Percentiles rank a stretch among this genome's conserved stretches.
phyloP scores from a whole-genome alignment of 2,113 vertebrate species.

The Hippocampus zosterae region DNA sequence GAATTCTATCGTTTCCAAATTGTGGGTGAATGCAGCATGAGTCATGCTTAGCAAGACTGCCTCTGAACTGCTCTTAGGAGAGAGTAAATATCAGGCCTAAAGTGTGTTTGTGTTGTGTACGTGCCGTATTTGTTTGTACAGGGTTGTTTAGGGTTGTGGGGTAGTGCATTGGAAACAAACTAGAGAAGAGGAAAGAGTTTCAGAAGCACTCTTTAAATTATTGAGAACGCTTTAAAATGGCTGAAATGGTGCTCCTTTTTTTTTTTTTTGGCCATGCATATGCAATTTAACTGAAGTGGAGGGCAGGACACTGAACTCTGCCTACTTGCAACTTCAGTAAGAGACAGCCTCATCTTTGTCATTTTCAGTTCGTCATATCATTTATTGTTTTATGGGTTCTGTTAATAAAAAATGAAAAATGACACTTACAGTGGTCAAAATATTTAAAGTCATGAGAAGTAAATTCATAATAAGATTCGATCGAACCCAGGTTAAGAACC shows the following conservation, averaged over 20 bases:
- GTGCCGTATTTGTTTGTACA: background rate
- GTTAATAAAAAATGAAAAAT: no score
- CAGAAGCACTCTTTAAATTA: slow-evolving; percentile 47
- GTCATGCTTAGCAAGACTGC: background rate
- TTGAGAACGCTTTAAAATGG: slow-evolving; percentile 41
- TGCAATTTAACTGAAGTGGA: slow-evolving; percentile 13
- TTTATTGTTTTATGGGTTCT: no score
- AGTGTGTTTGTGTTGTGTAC: background rate
- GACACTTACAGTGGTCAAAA: no score
- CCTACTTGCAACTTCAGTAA: background rate
- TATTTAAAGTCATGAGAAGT: no score
- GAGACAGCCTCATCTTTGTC: background rate
- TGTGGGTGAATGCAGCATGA: background rate
- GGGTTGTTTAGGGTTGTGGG: slow-evolving; percentile 15
- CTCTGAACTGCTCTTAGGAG: background rate
- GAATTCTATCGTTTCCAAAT: background rate
- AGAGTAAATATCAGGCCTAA: background rate
- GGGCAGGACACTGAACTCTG: slow-evolving; percentile 2
- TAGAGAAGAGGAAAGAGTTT: slow-evolving; percentile 43
- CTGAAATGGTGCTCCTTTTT: slow-evolving; percentile 28
- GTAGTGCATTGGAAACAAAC: slow-evolving; percentile 9
- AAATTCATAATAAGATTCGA: no score
- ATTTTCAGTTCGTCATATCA: no score
- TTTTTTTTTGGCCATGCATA: background rate
- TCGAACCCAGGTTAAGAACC: no score